These are phyloP conservation scores for Thomomys bottae DNA, from an alignment of 2,113 vertebrate species.

Conservation along the genomic window DNA sequence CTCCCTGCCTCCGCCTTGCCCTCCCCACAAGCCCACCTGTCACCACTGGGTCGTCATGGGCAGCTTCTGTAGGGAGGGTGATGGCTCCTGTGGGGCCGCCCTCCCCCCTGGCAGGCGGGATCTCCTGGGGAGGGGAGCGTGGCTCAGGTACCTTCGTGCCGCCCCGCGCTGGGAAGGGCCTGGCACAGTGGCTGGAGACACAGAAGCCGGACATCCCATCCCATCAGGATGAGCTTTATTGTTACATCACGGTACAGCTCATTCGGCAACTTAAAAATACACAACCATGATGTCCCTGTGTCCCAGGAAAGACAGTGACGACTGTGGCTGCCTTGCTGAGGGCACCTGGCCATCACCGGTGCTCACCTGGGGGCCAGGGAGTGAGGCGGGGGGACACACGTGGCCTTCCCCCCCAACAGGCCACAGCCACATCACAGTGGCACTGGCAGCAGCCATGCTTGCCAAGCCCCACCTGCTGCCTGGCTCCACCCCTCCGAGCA, in stretches of 20 bases:
- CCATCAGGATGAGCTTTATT: conserved; percentile 86
- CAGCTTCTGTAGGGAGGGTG: no score
- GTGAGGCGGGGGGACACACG: no score
- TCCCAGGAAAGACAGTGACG: conserved; percentile 87
- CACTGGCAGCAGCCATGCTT: background rate
- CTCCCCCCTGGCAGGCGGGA: no score
- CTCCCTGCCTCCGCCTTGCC: no score
- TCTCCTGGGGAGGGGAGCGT: no score
- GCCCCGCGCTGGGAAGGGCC: background rate
- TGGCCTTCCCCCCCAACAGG: no score
- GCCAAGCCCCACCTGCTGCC: conserved; percentile 40
- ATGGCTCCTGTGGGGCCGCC: no score
- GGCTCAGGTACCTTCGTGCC: no score
- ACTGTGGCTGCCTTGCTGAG: conserved; percentile 63
- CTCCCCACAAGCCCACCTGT: no score
- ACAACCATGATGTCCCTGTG: conserved; percentile 84
- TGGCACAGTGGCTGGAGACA: background rate
- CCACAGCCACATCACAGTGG: no score
- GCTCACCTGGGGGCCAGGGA: background rate
- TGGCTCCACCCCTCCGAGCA: background rate
- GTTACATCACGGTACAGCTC: conserved; percentile 88
- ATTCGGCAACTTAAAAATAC: conserved; percentile 88
- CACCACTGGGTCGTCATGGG: no score
- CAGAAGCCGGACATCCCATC: conserved; percentile 87
- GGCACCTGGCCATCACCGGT: background rate